Evolutionary conservation across 2,113 vertebrate genomes (phyloP), one percentile per base, ranked within the genome.

Genomic region (Mastomys coucha): DNA sequence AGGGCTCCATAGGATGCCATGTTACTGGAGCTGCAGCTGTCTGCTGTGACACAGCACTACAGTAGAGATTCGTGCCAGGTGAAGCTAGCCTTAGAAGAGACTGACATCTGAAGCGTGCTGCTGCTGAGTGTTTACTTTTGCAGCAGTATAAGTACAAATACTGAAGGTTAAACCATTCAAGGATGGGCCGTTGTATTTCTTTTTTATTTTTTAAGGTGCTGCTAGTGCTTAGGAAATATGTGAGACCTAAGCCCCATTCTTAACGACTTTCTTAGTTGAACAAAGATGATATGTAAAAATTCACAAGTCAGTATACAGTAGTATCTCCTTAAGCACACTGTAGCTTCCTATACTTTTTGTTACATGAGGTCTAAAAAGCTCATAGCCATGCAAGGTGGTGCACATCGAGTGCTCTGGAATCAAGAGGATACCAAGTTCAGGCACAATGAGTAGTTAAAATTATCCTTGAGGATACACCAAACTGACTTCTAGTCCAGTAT

Each of bases 211-310:
- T 58, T 86, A 73, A 94, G 81, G 72, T 1, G 73, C 51, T 77
- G 20, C 76, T 90, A 19, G 53, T 84, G 36, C 24, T 39, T 93
- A 63, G 53, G 31, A 24, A 75, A 42, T 93, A 56, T 51, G 3
- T 51, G 65, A 72, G 19, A 94, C 10, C 5, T 58, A 81, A 69
- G 13, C 93, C 67, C 9, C 36, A 80, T 11, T 89, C 60, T 95
- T 65, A 51, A 26, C 49, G 36, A 5, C 60, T 94, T 88, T 73
- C 42, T 42, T 96, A 77, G n/a, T 72, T 94, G 70, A 81, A 81
- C 36, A 88, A 90, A 91, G 67, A 67, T n/a, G 20, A 82, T 82
- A n/a, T 56, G 36, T n/a, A 85, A 58, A n/a, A 6, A 58, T 85
- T 95, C 56, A 91, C 75, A 76, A 73, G 24, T 89, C 63, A 75